Percentiles rank a stretch among this genome's conserved stretches.
These are phyloP conservation scores for Clarias gariepinus DNA, from an alignment of 2,113 vertebrate species.

Conservation along the genomic window DNA sequence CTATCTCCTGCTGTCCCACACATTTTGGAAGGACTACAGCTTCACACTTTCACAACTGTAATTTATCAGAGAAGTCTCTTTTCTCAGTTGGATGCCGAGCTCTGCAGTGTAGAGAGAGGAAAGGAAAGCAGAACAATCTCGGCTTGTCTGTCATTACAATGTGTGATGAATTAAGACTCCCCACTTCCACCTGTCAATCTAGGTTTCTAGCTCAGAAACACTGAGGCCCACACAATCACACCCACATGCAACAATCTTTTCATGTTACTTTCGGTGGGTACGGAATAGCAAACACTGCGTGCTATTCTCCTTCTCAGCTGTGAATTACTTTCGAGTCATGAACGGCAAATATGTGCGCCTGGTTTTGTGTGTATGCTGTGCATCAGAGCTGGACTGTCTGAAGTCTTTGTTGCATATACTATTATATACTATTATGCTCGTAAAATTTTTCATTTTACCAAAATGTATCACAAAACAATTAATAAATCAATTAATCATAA, in stretches of 20 bases:
- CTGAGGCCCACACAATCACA: background rate
- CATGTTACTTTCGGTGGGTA: slow-evolving; percentile 2
- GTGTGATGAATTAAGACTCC: background rate
- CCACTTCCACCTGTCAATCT: slow-evolving; percentile 15
- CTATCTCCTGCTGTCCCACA: background rate
- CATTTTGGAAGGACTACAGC: background rate
- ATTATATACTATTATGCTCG: too few relatives aligned
- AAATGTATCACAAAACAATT: background rate
- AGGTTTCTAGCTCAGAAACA: background rate
- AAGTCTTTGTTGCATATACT: background rate
- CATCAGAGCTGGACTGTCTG: background rate
- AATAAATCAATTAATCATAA: too few relatives aligned
- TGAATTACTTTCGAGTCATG: slow-evolving; percentile 67
- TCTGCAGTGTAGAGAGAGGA: slow-evolving; percentile 51
- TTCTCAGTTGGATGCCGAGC: slow-evolving; percentile 23
- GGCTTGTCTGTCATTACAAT: slow-evolving; percentile 8
- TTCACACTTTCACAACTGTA: slow-evolving; percentile 30
- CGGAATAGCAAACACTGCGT: slow-evolving; percentile 43
- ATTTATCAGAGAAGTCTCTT: slow-evolving; percentile 21
- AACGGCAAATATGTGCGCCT: slow-evolving; percentile 48
- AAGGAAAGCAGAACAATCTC: slow-evolving; percentile 25
- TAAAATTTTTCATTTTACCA: background rate
- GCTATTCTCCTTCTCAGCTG: slow-evolving; percentile 52
- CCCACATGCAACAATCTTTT: background rate
- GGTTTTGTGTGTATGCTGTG: slow-evolving; percentile 25